Evolutionary conservation across 2,797 vertebrate genomes (phyloP).

Genomic region (Todus mexicanus): DNA sequence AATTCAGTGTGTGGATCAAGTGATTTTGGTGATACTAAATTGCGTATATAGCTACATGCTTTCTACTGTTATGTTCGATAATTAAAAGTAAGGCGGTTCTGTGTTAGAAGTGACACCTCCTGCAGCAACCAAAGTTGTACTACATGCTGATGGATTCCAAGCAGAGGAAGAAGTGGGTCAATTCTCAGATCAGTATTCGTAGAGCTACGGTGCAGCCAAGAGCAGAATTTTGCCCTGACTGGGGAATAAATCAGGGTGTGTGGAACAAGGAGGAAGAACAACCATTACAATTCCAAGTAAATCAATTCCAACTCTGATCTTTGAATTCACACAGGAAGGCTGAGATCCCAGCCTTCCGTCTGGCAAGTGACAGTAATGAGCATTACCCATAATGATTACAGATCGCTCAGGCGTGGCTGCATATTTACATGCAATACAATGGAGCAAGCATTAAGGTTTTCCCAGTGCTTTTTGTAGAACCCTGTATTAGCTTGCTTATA

Average conservation of each 20-base stretch:
- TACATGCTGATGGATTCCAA: neutral
- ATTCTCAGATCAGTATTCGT: neutral
- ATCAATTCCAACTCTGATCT: constrained; percentile 20
- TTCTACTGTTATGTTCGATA: neutral
- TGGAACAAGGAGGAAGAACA: neutral
- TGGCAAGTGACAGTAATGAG: constrained; percentile 18
- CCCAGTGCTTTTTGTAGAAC: neutral
- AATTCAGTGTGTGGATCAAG: neutral
- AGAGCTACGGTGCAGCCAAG: neutral
- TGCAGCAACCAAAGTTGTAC: neutral
- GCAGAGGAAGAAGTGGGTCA: neutral
- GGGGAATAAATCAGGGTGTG: neutral
- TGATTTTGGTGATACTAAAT: neutral
- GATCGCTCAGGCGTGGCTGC: neutral
- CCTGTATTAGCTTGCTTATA: neutral
- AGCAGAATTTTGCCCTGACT: neutral
- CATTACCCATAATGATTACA: neutral
- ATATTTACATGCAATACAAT: neutral
- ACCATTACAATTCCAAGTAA: neutral
- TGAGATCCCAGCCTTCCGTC: constrained; percentile 11
- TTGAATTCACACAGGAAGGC: neutral
- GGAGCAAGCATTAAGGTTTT: neutral
- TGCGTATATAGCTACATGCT: neutral
- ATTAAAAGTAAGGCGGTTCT: neutral
- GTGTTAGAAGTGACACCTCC: neutral